These are phyloP conservation scores for Pseudoips prasinana DNA, from an alignment of 2,888 invertebrate genomes.

Conservation along the genomic window DNA sequence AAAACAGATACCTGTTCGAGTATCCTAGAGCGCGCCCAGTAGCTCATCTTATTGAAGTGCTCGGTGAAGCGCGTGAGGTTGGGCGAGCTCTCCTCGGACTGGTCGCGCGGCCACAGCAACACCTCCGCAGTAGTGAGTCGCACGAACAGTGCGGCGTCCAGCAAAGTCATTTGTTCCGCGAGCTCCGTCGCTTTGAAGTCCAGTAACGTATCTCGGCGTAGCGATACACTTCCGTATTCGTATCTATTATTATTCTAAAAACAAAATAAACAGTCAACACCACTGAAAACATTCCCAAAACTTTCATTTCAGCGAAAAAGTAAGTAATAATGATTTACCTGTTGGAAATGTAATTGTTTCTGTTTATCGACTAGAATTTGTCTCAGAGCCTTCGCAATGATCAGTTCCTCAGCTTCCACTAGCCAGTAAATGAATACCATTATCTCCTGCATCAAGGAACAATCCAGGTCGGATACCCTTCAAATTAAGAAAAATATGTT, in stretches of 20 bases:
- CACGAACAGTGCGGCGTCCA: slow-evolving; percentile 97
- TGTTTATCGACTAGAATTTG: slow-evolving; percentile 96
- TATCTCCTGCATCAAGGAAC: slow-evolving; percentile 88
- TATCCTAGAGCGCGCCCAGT: slow-evolving; percentile 97
- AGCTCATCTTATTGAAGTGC: slow-evolving; percentile 99
- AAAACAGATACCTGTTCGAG: slow-evolving; percentile 90
- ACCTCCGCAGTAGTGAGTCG: slow-evolving; percentile 99
- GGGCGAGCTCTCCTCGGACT: slow-evolving; percentile 97
- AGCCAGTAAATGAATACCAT: slow-evolving; percentile 97
- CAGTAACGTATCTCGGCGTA: slow-evolving; percentile 84
- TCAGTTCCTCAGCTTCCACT: slow-evolving; percentile 94
- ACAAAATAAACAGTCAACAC: neutral
- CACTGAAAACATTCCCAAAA: too few species aligned
- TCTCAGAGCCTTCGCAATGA: slow-evolving; percentile 93
- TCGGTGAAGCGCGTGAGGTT: slow-evolving; percentile 98
- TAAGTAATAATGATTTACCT: slow-evolving; percentile 44
- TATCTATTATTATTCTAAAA: slow-evolving; percentile 64
- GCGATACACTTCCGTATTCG: slow-evolving; percentile 69
- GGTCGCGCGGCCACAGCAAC: slow-evolving; percentile 98
- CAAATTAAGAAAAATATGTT: slow-evolving; percentile 14
- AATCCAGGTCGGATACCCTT: slow-evolving; percentile 93
- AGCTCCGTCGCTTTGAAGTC: slow-evolving; percentile 97
- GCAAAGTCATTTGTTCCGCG: slow-evolving; percentile 98
- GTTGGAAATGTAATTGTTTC: slow-evolving; percentile 79
- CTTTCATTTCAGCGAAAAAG: too few species aligned